Evolutionary conservation across 2,888 invertebrate species (phyloP), one percentile per base, ranked within the genome.

Genomic region (Pharmacophagus antenor): DNA sequence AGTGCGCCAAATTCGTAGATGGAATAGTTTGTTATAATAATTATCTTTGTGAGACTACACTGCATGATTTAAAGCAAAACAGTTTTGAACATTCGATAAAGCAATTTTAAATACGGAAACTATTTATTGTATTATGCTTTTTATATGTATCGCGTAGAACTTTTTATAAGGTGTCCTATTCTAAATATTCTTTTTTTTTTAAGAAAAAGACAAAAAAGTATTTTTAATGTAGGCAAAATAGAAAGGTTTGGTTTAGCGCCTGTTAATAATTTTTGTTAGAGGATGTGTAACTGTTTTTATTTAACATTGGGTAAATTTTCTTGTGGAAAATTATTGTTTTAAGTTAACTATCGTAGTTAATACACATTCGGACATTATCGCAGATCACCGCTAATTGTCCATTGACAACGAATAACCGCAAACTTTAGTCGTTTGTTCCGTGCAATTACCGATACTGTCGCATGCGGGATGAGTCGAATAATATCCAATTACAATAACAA

Each of bases 371-470:
- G 55, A 53, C 55, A 48, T 61, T 61, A 58, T 51, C 50, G 44
- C 48, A 20, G 17, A 41, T 42, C 50, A 31, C 23, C 41, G 59
- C 52, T 57, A 65, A 59, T 61, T 58, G 61, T 59, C 56, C 57
- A 62, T 37, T 64, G 63, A 63, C 59, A 59, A 57, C 58, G 61
- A 48, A 54, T 41, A 57, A 62, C 60, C 56, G 41, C 51, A 51
- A 56, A 50, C 46, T 15, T 51, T 56, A 31, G 42, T 21, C 46
- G 52, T 31, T 58, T 58, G 47, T 55, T 53, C n/a, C 12, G 21
- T 58, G 51, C 56, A 51, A 51, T 61, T 61, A 56, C 50, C 51
- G 50, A 52, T 51, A 56, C 31, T 47, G 44, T 52, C 56, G 20
- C 44, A 31, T 52, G 52, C 52, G 37, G 23, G 21, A 50, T 20